Base-by-base conservation (phyloP, 2,113 vertebrate species). In the Cercocebus atys region DNA sequence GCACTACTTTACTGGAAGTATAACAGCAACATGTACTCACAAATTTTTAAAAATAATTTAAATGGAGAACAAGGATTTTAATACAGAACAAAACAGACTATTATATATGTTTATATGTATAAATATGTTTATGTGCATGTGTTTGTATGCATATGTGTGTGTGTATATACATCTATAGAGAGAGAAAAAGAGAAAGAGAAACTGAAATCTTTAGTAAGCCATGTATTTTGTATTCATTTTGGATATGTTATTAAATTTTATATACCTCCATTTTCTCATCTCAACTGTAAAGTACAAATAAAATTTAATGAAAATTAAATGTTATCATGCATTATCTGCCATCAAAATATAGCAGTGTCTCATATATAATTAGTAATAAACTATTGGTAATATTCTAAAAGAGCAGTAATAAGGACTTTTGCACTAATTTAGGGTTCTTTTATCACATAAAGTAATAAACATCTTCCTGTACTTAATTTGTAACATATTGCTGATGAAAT, bases 201-300 rank as follows among this genome's bases (percentile, higher is more conserved):
- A 70, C 73, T 88, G 22, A 88, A 32, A 81, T 90, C 9, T 27
- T 40, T 16, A 57, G 38, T 50, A 55, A 22, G 22, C 25, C 32
- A 17, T 72, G 43, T 86, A 81, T 68, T 75, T 90, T 73, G 25
- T 52, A 11, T 75, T 88, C 64, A 68, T 76, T 17, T 94, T n/a
- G 25, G 22, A 32, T 80, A 38, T 14, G 2, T 66, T 82, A 23
- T 30, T 78, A 76, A 47, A 23, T 14, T 82, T 47, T 9, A 9
- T 78, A 17, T 91, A 16, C 30, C 45, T 84, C 22, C 9, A 73
- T 61, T 84, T 79, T 57, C n/a, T 72, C 43, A 79, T 55, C 32
- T 78, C 52, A 79, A 45, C 32, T 73, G 5, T 73, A 79, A 52
- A 52, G 27, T 27, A 50, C 2, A 88, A 78, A 78, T 79, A 45